Evolutionary conservation across 2,888 invertebrate species (phyloP).

Genomic region (Eugnorisma glareosa): DNA sequence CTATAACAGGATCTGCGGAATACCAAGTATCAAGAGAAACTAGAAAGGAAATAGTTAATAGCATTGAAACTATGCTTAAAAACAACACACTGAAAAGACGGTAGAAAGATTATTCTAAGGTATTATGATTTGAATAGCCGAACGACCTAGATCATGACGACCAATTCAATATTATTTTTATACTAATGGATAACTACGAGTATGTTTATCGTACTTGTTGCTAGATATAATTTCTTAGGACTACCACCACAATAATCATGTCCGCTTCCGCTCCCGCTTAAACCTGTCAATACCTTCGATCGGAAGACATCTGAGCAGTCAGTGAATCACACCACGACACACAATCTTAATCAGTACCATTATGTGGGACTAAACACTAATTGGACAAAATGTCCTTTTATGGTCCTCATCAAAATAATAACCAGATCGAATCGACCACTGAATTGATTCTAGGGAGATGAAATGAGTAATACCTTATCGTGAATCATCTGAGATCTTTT

Average conservation of each 20-base stretch:
- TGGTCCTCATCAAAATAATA: conserved; percentile 75
- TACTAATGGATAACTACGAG: too few relatives aligned
- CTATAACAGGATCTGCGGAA: not conserved
- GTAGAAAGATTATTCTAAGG: not conserved
- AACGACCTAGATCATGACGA: too few relatives aligned
- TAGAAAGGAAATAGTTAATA: not conserved
- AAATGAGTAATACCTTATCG: conserved; percentile 60
- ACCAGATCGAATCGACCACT: conserved; percentile 61
- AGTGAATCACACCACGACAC: conserved; percentile 72
- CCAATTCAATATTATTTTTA: too few relatives aligned
- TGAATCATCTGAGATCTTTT: conserved; percentile 59
- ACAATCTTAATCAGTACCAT: conserved; percentile 71
- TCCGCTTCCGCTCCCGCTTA: conserved; percentile 49
- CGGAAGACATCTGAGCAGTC: conserved; percentile 56
- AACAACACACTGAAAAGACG: not conserved
- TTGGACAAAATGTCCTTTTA: conserved; percentile 84
- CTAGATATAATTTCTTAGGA: not conserved
- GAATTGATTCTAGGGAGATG: conserved; percentile 68
- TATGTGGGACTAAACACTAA: conserved; percentile 75
- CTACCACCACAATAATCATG: not conserved
- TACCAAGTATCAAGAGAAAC: not conserved
- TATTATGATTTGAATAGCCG: too few relatives aligned
- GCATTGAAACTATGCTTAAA: not conserved
- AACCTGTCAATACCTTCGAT: conserved; percentile 52
- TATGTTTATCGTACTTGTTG: not conserved